Base-by-base conservation (phyloP, 2,888 invertebrate genomes). In the Biston betularia region DNA sequence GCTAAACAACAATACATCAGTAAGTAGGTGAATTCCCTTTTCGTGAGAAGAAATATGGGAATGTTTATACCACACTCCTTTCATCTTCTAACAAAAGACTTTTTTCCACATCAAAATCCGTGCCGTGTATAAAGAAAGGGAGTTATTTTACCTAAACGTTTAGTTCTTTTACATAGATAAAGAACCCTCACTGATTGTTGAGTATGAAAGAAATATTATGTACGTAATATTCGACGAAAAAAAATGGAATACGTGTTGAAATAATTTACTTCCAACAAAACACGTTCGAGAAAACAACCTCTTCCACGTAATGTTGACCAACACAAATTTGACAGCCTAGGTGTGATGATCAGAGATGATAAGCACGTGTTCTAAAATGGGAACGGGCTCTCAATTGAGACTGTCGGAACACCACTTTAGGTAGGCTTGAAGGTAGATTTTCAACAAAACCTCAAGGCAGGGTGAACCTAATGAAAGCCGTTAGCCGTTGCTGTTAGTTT, bases 51-150 rank as follows among this genome's bases (percentile, higher is more conserved):
- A 63, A 65, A 65, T 70, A 67, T 65, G 63, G 63, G 63, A 60
- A 72, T 69, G 55, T 70, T 72, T 61, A 61, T 65, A 67, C 62
- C 53, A 48, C 61, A 50, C 59, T 64, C 63, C 68, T 67, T 66
- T 70, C 54, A 67, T 67, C 57, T 62, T 52, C 57, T 57, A 65
- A 70, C 70, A 70, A 70, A 72, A 70, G 63, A 64, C 56, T 62
- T 38, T 59, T 15, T 56, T 66, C 46, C 53, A 66, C 50, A 58
- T 58, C 54, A 55, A 60, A 68, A 65, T 59, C 38, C 58, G 34
- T 58, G 48, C 46, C 24, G 38, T 24, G 14, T 40, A 58, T 15
- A 64, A 64, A 44, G 53, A 45, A 54, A 65, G 56, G 48, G 54
- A 44, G 45, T 48, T 58, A 40, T 48, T 49, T 46, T 14, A 4